Evolutionary conservation across 23 tunicate genomes (phyloP).

Genomic region (Styela plicata): DNA sequence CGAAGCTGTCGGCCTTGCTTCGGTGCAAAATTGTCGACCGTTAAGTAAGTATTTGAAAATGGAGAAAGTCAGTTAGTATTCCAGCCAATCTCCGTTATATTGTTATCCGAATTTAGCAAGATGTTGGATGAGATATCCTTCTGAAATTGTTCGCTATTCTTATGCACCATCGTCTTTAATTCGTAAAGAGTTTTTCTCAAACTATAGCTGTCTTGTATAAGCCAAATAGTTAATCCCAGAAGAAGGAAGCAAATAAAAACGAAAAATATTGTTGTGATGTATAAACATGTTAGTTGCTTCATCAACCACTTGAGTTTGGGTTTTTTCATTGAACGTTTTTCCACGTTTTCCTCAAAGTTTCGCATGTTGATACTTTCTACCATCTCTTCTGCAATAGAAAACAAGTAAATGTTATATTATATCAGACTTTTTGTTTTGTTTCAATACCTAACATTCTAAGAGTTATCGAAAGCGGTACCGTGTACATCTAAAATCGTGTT

Average conservation of each 20-base stretch:
- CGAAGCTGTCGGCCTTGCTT: too few relatives aligned
- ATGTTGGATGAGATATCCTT: background rate
- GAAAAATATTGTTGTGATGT: background rate
- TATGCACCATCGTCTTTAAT: background rate
- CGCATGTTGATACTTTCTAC: constrained; percentile 20
- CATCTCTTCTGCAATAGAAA: background rate
- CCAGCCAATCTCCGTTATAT: background rate
- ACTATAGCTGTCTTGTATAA: background rate
- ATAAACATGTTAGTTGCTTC: background rate
- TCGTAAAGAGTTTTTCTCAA: background rate
- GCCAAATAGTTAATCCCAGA: background rate
- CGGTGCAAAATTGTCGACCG: too few relatives aligned
- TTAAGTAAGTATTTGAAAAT: too few relatives aligned
- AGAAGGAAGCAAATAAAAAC: background rate
- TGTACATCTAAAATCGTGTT: too few relatives aligned
- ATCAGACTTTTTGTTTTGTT: too few relatives aligned
- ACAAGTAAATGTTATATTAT: too few relatives aligned
- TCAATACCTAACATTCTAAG: too few relatives aligned
- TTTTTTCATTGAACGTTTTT: background rate
- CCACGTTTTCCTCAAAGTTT: constrained; percentile 9
- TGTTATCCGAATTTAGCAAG: too few relatives aligned
- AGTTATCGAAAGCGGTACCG: too few relatives aligned
- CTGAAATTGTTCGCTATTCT: background rate
- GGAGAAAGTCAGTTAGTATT: too few relatives aligned
- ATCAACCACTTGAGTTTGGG: background rate